phyloP scores from a whole-genome alignment of 2,888 invertebrate species.

The Caenorhabditis uteleia region DNA sequence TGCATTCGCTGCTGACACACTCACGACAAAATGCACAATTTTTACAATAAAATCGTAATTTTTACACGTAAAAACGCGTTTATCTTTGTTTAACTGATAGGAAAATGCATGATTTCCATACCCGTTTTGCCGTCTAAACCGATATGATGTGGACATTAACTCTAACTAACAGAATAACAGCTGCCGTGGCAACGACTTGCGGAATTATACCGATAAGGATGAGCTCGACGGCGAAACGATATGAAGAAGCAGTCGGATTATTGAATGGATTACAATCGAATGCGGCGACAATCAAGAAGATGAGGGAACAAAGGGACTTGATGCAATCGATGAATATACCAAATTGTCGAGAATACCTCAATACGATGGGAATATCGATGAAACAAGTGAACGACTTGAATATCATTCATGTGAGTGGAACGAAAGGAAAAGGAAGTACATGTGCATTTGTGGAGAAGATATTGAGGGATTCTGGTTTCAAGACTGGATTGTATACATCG shows the following conservation, averaged over 20 bases:
- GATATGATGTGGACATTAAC: slow-evolving; percentile 25
- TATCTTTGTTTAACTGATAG: background rate
- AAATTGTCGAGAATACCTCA: slow-evolving; percentile 38
- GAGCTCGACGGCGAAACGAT: slow-evolving; percentile 10
- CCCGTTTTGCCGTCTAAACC: background rate
- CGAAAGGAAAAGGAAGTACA: slow-evolving; percentile 94
- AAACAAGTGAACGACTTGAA: slow-evolving; percentile 72
- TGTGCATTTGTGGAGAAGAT: slow-evolving; percentile 91
- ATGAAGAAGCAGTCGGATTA: slow-evolving; percentile 52
- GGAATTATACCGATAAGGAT: slow-evolving; percentile 27
- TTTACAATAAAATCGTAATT: no score
- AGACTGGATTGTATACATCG: slow-evolving; percentile 87
- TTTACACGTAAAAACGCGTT: background rate
- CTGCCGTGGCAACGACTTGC: slow-evolving; percentile 25
- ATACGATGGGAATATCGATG: slow-evolving; percentile 37
- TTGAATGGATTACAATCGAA: slow-evolving; percentile 66
- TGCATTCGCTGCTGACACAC: slow-evolving; percentile 16
- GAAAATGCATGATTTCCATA: background rate
- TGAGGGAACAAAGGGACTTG: slow-evolving; percentile 55
- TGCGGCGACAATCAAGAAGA: slow-evolving; percentile 57
- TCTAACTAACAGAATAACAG: slow-evolving; percentile 30
- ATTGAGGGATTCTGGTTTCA: slow-evolving; percentile 81
- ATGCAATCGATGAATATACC: slow-evolving; percentile 44
- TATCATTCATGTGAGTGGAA: slow-evolving; percentile 92
- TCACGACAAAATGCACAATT: slow-evolving; percentile 28